Percentiles rank a stretch among this genome's conserved stretches.
phyloP scores from a whole-genome alignment of 2,113 vertebrate genomes.

The Leptosomus discolor region DNA sequence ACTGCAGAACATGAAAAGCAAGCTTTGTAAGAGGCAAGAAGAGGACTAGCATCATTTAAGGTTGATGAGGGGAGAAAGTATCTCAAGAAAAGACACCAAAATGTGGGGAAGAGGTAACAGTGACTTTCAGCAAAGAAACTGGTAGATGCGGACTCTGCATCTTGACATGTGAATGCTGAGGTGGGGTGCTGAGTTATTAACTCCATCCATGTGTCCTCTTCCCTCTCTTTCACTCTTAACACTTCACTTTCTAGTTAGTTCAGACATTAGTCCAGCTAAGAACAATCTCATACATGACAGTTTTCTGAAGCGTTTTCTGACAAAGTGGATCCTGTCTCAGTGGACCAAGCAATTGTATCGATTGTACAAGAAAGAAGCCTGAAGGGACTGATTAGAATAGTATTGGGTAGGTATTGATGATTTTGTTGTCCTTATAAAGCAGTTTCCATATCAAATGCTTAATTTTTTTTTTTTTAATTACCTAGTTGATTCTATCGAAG shows the following conservation, averaged over 20 bases:
- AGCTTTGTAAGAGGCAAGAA: neutral
- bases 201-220: neutral
- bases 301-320: neutral
- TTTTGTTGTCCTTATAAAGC: neutral
- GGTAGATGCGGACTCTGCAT: neutral
- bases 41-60: neutral
- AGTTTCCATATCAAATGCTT: neutral
- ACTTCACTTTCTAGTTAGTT: neutral
- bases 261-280: neutral
- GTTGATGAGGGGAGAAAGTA: neutral
- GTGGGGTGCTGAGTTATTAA: neutral
- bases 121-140: neutral
- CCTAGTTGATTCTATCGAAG: neutral
- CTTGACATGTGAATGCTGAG: neutral
- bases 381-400: neutral
- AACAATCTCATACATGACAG: accelerated
- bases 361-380: neutral
- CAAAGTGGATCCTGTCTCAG: neutral
- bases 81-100: neutral
- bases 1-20: neutral
- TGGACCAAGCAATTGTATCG: neutral
- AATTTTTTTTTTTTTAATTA: neutral
- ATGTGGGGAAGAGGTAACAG: neutral
- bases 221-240: neutral
- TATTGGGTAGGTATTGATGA: neutral